These are phyloP conservation scores for Drosophila bipectinata DNA, from an alignment of 1,140 invertebrate genomes.

Conservation along the genomic window DNA sequence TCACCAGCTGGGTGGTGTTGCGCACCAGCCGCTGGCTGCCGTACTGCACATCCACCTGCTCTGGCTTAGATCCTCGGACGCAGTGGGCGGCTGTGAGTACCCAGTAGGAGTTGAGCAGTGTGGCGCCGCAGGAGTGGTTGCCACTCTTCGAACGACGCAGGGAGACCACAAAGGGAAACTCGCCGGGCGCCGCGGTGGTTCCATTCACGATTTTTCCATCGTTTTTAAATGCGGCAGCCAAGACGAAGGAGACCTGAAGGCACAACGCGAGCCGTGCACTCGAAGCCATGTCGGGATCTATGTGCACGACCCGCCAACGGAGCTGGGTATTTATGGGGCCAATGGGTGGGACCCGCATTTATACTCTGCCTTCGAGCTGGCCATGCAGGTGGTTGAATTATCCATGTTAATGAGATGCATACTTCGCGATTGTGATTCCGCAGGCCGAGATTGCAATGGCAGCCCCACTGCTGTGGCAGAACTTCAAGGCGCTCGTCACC, in stretches of 20 bases:
- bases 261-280: slow-evolving; percentile 7
- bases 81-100: slow-evolving; percentile 77
- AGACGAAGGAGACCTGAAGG: neutral
- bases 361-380: slow-evolving; percentile 13
- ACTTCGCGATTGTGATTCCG: slow-evolving; percentile 20
- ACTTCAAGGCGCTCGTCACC: slow-evolving; percentile 63
- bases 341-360: slow-evolving; percentile 18
- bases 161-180: slow-evolving; percentile 73
- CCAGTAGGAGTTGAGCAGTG: slow-evolving; percentile 73
- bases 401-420: slow-evolving; percentile 23
- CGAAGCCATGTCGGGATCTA: slow-evolving; percentile 14
- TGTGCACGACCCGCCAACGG: neutral
- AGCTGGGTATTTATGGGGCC: slow-evolving; percentile 13
- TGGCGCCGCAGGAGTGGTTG: slow-evolving; percentile 75
- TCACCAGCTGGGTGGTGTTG: slow-evolving; percentile 54
- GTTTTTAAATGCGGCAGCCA: slow-evolving; percentile 3
- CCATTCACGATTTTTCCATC: slow-evolving; percentile 74
- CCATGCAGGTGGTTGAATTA: slow-evolving; percentile 9
- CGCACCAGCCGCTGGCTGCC: slow-evolving; percentile 53
- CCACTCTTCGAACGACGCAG: slow-evolving; percentile 62
- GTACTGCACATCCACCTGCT: slow-evolving; percentile 61
- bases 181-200: slow-evolving; percentile 52
- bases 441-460: slow-evolving; percentile 47
- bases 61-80: slow-evolving; percentile 34
- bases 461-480: slow-evolving; percentile 54